Conservation (phyloP, 1,140 invertebrate genomes). For the Lucilia cuprina region DNA sequence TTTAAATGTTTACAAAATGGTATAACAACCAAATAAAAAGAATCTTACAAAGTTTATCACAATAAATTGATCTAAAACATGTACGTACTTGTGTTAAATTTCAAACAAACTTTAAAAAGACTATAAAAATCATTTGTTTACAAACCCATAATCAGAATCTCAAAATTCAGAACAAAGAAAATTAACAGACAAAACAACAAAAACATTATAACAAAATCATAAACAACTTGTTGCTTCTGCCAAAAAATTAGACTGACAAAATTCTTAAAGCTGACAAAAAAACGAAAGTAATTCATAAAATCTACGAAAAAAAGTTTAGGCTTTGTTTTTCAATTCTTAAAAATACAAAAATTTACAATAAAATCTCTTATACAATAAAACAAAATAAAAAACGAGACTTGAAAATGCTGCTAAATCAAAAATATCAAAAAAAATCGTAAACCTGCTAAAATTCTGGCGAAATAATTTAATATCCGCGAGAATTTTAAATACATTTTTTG, state of each 20-base stretch:
- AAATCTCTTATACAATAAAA: too few relatives aligned
- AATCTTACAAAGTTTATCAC: neutral
- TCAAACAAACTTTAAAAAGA: neutral
- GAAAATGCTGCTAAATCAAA: neutral
- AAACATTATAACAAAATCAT: neutral
- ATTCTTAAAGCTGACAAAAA: too few relatives aligned
- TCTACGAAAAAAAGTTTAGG: neutral
- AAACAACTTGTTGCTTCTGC: too few relatives aligned
- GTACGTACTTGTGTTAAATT: neutral
- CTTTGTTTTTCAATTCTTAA: neutral
- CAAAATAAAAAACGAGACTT: too few relatives aligned
- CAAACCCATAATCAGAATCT: neutral
- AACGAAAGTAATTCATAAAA: too few relatives aligned
- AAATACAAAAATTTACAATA: neutral
- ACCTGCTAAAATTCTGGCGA: neutral
- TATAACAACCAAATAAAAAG: neutral
- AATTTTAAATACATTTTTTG: neutral
- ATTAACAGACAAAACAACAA: neutral
- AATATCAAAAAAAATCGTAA: neutral
- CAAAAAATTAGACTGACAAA: too few relatives aligned
- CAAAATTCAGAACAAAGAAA: neutral
- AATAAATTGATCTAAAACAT: neutral
- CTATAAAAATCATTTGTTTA: neutral
- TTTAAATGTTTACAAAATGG: neutral
- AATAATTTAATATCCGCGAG: slow-evolving; percentile 2